Base-by-base conservation (phyloP, 2,113 vertebrate species). In the Callipepla squamata region DNA sequence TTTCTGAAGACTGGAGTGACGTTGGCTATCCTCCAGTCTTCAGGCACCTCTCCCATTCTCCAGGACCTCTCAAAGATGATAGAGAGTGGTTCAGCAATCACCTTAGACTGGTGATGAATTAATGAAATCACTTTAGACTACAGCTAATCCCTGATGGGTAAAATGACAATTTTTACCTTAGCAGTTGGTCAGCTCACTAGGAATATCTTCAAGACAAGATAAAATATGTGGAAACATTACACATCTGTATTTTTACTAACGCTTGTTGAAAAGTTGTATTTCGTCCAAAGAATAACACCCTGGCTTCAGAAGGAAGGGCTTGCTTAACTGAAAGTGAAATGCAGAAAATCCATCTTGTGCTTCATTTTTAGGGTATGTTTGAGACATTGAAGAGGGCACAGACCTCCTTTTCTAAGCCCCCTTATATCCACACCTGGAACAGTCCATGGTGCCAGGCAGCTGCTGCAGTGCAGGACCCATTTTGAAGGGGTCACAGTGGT, bases 161-260 rank as follows among this genome's bases (percentile, higher is more conserved):
- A 90, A 96, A 89, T 80, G 32, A 51, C 38, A 55, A 82, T 90
- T 96, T 95, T 80, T 76, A 76, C 59, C 61, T 80, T n/a, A n/a
- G 20, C 61, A 79, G 26, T 48, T 95, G 30, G 51, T 32, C 30
- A 88, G 82, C 7, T 34, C 57, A 21, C 22, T 53, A 73, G 72
- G 86, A 85, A 67, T 36, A 88, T 18, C 6, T 65, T n/a, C 44
- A 62, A 48, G 4, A n/a, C 21, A 48, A 55, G 9, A 44, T 12
- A 9, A 34, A 45, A 10, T 22, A 1, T 44, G 9, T 65, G 19
- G 23, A 62, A 55, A 6, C 13, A 15, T 40, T 69, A 67, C 3
- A 16, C 12, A 26, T 23, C 42, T 58, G 13, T 78, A 74, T 84
- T 12, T 12, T 85, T 82, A 38, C 58, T 53, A 45, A n/a, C 21